Conservation (phyloP, 37 sponge, comb jelly and placozoan species). For the Crambe crambe region DNA sequence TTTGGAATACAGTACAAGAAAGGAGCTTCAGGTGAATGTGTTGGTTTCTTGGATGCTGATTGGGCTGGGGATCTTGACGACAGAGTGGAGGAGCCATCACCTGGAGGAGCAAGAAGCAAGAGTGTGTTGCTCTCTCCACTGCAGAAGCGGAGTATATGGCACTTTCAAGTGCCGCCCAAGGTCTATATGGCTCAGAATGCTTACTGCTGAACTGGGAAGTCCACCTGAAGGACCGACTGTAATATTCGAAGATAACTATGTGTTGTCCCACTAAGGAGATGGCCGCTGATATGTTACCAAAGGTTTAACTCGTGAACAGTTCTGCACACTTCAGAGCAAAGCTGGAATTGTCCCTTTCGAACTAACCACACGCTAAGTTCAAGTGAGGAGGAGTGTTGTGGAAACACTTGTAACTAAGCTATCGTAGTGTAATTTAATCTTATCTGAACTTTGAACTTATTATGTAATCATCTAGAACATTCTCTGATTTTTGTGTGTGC, state of each 20-base stretch:
- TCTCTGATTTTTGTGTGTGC: too few species aligned
- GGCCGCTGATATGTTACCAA: constrained; percentile 52
- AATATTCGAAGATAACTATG: neutral
- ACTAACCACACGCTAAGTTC: too few species aligned
- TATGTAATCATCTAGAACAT: too few species aligned
- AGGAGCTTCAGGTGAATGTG: neutral
- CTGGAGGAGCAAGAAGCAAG: neutral
- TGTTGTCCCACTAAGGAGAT: constrained; percentile 55
- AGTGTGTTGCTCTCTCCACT: constrained; percentile 4
- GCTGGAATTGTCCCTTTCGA: constrained; percentile 13
- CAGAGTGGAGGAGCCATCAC: neutral
- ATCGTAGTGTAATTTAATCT: too few species aligned
- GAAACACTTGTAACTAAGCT: too few species aligned
- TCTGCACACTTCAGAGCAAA: constrained; percentile 22
- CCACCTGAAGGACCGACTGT: constrained; percentile 8
- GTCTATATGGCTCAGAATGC: constrained; percentile 8
- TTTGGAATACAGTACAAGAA: constrained; percentile 10
- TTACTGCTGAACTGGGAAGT: constrained; percentile 19
- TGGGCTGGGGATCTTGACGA: constrained; percentile 31
- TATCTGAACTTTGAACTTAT: too few species aligned
- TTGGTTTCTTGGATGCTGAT: constrained; percentile 39
- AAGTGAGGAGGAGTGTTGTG: too few species aligned
- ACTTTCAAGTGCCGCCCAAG: too few species aligned
- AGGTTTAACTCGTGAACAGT: constrained; percentile 23
- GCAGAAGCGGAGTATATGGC: constrained; percentile 10